Conservation (phyloP, 2,797 vertebrate genomes). For the Odontamblyopus lacepedii region DNA sequence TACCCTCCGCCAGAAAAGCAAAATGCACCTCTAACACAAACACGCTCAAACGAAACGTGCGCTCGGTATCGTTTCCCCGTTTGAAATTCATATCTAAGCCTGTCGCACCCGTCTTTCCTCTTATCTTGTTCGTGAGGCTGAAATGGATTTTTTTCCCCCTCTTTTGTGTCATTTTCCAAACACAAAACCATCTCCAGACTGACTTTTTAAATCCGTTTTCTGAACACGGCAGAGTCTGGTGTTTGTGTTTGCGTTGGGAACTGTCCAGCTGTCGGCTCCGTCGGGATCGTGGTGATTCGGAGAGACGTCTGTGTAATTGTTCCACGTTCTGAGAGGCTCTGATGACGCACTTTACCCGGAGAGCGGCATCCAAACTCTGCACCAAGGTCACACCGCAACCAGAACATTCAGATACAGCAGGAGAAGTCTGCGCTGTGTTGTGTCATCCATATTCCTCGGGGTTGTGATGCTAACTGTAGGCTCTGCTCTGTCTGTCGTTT, state of each 20-base stretch:
- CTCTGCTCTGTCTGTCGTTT: too few relatives aligned
- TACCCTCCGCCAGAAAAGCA: too few relatives aligned
- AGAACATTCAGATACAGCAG: constrained; percentile 66
- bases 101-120: background rate
- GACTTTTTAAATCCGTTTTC: constrained; percentile 42
- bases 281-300: constrained; percentile 43
- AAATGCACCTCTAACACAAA: background rate
- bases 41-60: too few relatives aligned
- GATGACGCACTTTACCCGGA: constrained; percentile 39
- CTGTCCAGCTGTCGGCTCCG: constrained; percentile 51
- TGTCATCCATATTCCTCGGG: too few relatives aligned
- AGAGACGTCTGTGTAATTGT: constrained; percentile 18
- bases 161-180: constrained; percentile 24
- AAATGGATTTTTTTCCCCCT: background rate
- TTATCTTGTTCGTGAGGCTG: background rate
- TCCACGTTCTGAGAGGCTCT: constrained; percentile 46
- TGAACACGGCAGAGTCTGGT: constrained; percentile 15
- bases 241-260: constrained; percentile 40
- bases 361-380: constrained; percentile 31
- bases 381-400: constrained; percentile 73
- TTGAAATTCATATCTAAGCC: background rate
- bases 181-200: constrained; percentile 57
- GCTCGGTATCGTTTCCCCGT: background rate
- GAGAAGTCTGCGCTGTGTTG: background rate
- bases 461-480: too few relatives aligned